These are phyloP conservation scores for Alligator mississippiensis DNA, from an alignment of 2,113 vertebrate species.

Conservation along the genomic window DNA sequence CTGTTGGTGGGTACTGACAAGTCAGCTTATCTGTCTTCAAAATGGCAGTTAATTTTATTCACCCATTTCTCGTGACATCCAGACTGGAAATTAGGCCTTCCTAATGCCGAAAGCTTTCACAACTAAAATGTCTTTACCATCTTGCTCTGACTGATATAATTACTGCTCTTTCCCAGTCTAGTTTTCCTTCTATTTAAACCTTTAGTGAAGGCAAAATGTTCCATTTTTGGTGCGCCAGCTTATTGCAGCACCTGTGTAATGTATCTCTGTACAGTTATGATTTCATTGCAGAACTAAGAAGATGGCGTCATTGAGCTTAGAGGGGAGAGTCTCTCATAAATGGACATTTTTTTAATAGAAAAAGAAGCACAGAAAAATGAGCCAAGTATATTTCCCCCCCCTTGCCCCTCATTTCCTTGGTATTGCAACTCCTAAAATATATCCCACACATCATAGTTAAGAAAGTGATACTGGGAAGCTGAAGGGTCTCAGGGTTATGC, in stretches of 20 bases:
- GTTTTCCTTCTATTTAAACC: neutral
- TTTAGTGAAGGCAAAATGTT: neutral
- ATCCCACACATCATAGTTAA: neutral
- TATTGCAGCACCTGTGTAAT: neutral
- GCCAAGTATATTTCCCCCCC: neutral
- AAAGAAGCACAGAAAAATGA: neutral
- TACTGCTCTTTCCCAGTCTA: neutral
- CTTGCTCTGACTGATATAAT: neutral
- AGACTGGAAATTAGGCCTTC: neutral
- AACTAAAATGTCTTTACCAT: neutral
- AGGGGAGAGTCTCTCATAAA: neutral
- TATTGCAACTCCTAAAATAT: neutral
- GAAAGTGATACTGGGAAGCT: neutral
- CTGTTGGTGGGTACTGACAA: neutral
- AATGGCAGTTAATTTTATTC: neutral
- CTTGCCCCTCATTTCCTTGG: neutral
- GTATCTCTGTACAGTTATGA: neutral
- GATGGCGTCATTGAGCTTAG: neutral
- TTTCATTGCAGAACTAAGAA: neutral
- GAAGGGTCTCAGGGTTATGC: fast-evolving
- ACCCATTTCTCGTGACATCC: neutral
- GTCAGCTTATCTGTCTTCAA: neutral
- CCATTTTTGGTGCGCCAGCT: neutral
- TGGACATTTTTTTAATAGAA: neutral
- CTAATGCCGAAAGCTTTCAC: neutral